These are phyloP conservation scores for Pagetopsis macropterus DNA, from an alignment of 2,797 vertebrate genomes.

Conservation along the genomic window DNA sequence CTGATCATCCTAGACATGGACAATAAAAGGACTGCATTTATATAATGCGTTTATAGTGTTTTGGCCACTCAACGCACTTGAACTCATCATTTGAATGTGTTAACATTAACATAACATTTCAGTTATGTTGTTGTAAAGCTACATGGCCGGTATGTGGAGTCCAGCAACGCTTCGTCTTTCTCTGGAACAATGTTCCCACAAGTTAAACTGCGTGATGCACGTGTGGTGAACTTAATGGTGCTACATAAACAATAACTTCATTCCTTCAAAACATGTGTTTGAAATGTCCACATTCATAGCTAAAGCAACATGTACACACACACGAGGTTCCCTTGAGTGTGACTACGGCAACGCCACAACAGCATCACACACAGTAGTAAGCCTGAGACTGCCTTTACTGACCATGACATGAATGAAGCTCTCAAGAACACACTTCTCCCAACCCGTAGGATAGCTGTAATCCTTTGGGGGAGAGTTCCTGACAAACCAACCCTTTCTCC, in stretches of 20 bases:
- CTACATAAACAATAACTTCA: background rate
- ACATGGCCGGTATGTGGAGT: background rate
- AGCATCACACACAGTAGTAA: background rate
- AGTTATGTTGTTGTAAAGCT: background rate
- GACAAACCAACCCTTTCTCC: background rate
- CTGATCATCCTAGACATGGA: too few relatives aligned
- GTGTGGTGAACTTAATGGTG: background rate
- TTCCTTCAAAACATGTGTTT: background rate
- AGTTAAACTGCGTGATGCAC: background rate
- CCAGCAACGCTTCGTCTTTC: background rate
- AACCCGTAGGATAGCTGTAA: background rate
- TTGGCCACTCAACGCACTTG: too few relatives aligned
- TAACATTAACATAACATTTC: too few relatives aligned
- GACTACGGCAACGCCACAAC: constrained; percentile 9
- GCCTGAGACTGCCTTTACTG: background rate
- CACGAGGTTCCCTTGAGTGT: constrained; percentile 11
- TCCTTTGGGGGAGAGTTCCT: background rate
- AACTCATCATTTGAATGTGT: too few relatives aligned
- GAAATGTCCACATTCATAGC: background rate
- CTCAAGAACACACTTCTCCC: background rate
- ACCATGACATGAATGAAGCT: background rate
- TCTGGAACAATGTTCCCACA: background rate
- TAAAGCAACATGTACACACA: background rate
- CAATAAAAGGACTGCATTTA: too few relatives aligned
- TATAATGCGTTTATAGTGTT: too few relatives aligned